phyloP scores from a whole-genome alignment of 2,113 vertebrate species.

The Notothenia coriiceps region DNA sequence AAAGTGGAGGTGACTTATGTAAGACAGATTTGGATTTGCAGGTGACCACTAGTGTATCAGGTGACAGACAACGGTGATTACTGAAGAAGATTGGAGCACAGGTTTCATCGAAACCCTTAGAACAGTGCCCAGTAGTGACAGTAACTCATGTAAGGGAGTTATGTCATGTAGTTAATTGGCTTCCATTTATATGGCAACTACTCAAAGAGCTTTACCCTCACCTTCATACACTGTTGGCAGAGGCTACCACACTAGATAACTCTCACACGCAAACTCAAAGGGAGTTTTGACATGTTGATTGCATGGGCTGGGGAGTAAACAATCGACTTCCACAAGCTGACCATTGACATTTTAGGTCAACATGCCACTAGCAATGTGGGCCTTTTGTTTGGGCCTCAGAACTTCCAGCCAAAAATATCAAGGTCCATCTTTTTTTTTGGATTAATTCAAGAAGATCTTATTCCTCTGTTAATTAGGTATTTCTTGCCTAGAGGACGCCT shows the following conservation, averaged over 20 bases:
- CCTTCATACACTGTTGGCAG: too few species aligned
- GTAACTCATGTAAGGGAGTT: conserved; percentile 40
- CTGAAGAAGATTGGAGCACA: conserved; percentile 27
- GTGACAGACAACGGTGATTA: conserved; percentile 21
- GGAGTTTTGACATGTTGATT: too few species aligned
- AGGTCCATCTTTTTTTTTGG: background rate
- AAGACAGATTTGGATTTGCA: conserved; percentile 31
- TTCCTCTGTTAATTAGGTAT: too few species aligned
- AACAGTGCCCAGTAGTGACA: conserved; percentile 11
- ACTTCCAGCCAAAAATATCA: background rate
- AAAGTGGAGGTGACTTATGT: conserved; percentile 40
- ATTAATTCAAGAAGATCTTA: too few species aligned
- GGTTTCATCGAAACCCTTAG: conserved; percentile 35
- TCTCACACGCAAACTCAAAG: too few species aligned
- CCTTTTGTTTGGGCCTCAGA: background rate
- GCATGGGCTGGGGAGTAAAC: too few species aligned
- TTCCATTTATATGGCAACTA: too few species aligned
- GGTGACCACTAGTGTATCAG: conserved; percentile 16
- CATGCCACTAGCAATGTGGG: background rate
- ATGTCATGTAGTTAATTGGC: conserved; percentile 21
- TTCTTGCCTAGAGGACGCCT: too few species aligned
- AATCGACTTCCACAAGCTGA: too few species aligned
- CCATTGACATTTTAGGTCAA: too few species aligned
- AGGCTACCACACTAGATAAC: too few species aligned
- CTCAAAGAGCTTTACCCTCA: too few species aligned